phyloP scores from a whole-genome alignment of 2,113 vertebrate genomes.

The Protobothrops mucrosquamatus region DNA sequence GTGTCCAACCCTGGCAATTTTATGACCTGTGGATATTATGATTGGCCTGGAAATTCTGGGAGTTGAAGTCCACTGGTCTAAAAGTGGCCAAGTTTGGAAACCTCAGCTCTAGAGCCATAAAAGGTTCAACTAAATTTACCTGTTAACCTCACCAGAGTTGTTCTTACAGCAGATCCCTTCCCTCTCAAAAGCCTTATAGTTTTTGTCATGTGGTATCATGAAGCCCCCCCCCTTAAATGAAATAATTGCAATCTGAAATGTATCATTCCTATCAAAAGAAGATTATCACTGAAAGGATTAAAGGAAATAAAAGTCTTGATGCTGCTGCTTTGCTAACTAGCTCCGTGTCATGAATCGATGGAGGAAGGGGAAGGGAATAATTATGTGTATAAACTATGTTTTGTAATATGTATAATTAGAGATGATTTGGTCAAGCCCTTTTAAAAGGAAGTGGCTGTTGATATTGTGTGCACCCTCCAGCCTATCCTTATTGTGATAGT shows the following conservation, averaged over 20 bases:
- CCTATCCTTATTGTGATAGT: neutral
- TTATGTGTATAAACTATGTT: neutral
- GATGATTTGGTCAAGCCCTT: neutral
- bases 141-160: neutral
- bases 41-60: neutral
- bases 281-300: no score
- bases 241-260: neutral
- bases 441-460: neutral
- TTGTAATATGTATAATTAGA: neutral
- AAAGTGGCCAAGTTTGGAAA: neutral
- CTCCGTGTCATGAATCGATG: no score
- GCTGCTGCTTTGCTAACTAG: neutral
- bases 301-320: neutral
- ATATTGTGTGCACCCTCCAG: neutral
- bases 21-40: neutral
- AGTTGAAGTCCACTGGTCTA: neutral
- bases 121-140: neutral
- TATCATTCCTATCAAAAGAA: neutral
- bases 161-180: neutral
- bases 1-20: fast-evolving
- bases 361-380: neutral
- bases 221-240: neutral
- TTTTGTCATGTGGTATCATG: neutral
- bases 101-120: neutral
- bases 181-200: neutral